Base-by-base conservation (phyloP, 2,888 invertebrate species). In the Hyposoter dolosus region DNA sequence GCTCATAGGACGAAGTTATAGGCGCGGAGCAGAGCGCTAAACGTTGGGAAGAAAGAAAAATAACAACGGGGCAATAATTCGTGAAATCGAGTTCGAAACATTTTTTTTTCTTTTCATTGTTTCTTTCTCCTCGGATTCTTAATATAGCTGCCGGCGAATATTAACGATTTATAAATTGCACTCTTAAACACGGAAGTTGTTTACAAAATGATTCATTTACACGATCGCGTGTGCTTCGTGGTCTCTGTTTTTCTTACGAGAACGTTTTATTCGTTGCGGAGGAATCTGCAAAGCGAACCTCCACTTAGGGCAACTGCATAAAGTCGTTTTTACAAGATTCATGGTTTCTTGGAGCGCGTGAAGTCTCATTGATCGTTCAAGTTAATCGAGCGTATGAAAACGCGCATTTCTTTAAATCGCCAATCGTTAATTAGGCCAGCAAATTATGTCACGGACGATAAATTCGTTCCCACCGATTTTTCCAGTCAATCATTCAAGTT, bases 21-120 rank as follows among this genome's bases (percentile, higher is more conserved):
- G 0, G 23, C 28, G 35, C n/a, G 4, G 15, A 19, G 32, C 40
- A 79, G 53, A 32, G 69, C 40, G 45, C 19, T 43, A 6, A 60
- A 35, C 15, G 35, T 60, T 23, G 43, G 15, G n/a, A 53, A 4
- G 66, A 19, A 40, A 74, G 65, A 50, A 15, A 40, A 82, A 75
- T 19, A 72, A 28, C 53, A 28, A 60, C 69, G 65, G 56, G 40
- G 47, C 45, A 53, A 81, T 84, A 81, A 80, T 84, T 81, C 65
- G 17, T 43, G 56, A 76, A 77, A 43, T 80, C 10, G 53, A 69
- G 69, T 47, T 47, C 47, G 43, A 65, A 79, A 71, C 19, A 40
- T 12, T 15, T 23, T 28, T 50, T 28, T 23, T 17, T 32, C 7
- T 17, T 32, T 17, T 23, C 10, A 66, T 65, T 35, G 17, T 45